Evolutionary conservation across 37 sponge, comb jelly and placozoan species (phyloP).

Genomic region (Geodia barretti): DNA sequence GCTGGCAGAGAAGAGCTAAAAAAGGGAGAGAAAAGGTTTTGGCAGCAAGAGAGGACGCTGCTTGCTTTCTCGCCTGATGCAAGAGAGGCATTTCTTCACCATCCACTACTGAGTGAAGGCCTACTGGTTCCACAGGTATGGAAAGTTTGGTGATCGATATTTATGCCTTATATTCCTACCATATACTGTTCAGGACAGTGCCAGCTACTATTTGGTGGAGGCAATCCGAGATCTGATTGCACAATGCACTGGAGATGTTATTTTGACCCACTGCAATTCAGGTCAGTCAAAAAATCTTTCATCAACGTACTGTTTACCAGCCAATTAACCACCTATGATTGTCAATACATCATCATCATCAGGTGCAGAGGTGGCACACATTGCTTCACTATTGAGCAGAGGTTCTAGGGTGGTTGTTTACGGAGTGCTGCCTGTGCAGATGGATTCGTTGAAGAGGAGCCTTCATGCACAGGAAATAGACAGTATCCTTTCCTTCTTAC

Average conservation of each 20-base stretch:
- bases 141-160: no score
- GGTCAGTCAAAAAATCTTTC: constrained; percentile 13
- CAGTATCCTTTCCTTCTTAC: constrained; percentile 1
- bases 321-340: no score
- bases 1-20: neutral
- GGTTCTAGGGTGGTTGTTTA: constrained; percentile 27
- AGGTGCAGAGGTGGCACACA: constrained; percentile 37
- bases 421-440: constrained; percentile 22
- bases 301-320: neutral
- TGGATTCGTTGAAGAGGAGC: neutral
- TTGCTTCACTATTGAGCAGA: constrained; percentile 6
- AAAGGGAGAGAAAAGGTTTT: neutral
- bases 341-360: neutral
- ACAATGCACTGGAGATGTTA: constrained; percentile 3
- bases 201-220: constrained; percentile 45
- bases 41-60: constrained; percentile 4
- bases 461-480: neutral
- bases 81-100: constrained; percentile 3
- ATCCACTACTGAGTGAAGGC: constrained; percentile 29
- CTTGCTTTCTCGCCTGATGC: constrained; percentile 60
- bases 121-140: constrained; percentile 62
- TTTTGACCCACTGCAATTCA: constrained; percentile 40
- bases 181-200: constrained; percentile 38
- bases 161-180: no score
- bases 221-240: neutral